A percentile compares a stretch with the other conserved stretches of the same genome.
Conservation (phyloP, 2,113 vertebrate genomes). For the Hiodon alosoides region DNA sequence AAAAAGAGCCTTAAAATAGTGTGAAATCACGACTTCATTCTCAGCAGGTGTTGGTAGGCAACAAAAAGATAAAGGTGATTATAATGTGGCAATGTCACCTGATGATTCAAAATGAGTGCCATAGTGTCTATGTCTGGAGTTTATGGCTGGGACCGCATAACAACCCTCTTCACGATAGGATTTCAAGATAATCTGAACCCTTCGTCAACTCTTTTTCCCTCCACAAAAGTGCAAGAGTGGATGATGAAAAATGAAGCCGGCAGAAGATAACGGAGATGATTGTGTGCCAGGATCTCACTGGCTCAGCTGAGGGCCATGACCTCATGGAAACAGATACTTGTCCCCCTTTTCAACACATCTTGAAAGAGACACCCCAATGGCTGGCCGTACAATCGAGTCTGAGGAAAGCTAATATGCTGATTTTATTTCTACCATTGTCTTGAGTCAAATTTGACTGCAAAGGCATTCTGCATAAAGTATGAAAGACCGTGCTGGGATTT, state of each 20-base stretch:
- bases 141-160: too few species aligned
- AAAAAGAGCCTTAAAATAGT: too few species aligned
- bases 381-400: background rate
- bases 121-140: too few species aligned
- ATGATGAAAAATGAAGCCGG: background rate
- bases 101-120: too few species aligned
- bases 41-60: too few species aligned
- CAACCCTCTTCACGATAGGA: too few species aligned
- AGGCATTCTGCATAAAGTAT: constrained; percentile 6
- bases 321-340: constrained; percentile 6
- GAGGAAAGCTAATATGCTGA: constrained; percentile 14
- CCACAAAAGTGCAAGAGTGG: background rate
- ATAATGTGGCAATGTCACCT: too few species aligned
- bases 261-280: background rate
- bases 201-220: background rate
- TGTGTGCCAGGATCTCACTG: background rate
- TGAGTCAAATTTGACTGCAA: constrained; percentile 6
- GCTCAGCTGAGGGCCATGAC: constrained; percentile 6
- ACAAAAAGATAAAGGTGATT: too few species aligned
- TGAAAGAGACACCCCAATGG: background rate
- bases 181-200: too few species aligned
- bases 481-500: background rate
- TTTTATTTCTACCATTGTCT: constrained; percentile 12
- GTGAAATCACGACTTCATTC: too few species aligned
- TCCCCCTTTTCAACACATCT: background rate